These are phyloP conservation scores for Arizona elegans DNA, from an alignment of 2,113 vertebrate species.

Conservation along the genomic window DNA sequence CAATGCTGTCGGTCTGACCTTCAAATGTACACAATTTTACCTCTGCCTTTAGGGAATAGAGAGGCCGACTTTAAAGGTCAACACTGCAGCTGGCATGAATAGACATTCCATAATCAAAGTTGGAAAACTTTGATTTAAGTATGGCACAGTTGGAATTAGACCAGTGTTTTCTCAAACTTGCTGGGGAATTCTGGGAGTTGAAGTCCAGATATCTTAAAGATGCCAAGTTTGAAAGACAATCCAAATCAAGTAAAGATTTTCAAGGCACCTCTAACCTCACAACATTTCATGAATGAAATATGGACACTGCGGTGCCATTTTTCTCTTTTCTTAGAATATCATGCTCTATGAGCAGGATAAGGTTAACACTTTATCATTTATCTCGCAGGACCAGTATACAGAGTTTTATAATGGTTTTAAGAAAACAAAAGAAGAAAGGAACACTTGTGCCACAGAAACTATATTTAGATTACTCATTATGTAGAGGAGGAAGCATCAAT, in stretches of 20 bases:
- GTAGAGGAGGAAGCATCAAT: not conserved
- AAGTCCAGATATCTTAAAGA: not conserved
- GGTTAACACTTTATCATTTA: not conserved
- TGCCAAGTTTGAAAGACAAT: not conserved
- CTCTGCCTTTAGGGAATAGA: not conserved
- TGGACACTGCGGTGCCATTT: not conserved
- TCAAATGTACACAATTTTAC: not conserved
- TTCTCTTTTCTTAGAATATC: not conserved
- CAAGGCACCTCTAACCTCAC: not conserved
- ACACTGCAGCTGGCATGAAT: not conserved
- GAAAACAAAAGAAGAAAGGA: not conserved
- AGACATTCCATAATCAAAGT: too few relatives aligned
- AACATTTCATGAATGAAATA: not conserved
- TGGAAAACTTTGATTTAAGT: not conserved
- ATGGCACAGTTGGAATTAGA: not conserved
- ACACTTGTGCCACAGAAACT: not conserved
- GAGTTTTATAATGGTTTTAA: not conserved
- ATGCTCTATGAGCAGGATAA: not conserved
- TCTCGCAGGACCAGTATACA: not conserved
- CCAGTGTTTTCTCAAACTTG: not conserved
- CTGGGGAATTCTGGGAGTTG: not conserved
- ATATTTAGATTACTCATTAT: not conserved
- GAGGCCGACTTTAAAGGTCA: not conserved
- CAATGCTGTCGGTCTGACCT: conserved; percentile 5
- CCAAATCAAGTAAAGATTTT: not conserved